phyloP scores from a whole-genome alignment of 2,797 vertebrate species.

The Myripristis murdjan region DNA sequence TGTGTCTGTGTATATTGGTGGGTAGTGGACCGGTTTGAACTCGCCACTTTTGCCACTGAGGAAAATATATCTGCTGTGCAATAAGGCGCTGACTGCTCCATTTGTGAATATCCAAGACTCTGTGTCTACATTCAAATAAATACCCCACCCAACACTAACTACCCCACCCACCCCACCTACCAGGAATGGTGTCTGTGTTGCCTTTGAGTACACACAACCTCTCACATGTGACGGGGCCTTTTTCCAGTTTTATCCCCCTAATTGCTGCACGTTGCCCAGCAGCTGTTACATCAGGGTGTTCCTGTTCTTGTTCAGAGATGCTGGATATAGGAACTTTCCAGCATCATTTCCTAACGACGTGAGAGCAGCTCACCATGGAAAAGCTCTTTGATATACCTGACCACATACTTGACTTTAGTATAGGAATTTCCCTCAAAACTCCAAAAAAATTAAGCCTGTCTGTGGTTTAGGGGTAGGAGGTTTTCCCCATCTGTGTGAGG shows the following conservation, averaged over 20 bases:
- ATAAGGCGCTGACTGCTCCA: slow-evolving; percentile 18
- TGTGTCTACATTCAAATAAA: slow-evolving; percentile 28
- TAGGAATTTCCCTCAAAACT: neutral
- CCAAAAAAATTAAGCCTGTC: neutral
- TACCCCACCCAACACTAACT: slow-evolving; percentile 53
- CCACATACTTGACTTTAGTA: neutral
- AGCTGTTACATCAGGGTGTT: slow-evolving; percentile 13
- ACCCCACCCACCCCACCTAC: slow-evolving; percentile 30
- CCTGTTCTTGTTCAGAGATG: neutral
- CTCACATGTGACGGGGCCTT: neutral
- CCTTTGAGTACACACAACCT: neutral
- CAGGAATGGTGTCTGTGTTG: neutral
- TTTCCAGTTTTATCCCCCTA: slow-evolving; percentile 21
- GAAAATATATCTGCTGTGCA: slow-evolving; percentile 49
- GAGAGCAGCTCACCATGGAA: neutral
- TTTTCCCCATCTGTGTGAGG: neutral
- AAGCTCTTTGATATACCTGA: slow-evolving; percentile 1
- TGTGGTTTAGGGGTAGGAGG: neutral
- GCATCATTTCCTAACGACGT: slow-evolving; percentile 3
- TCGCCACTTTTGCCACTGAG: slow-evolving; percentile 38
- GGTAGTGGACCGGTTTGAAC: slow-evolving; percentile 58
- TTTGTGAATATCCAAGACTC: slow-evolving; percentile 33
- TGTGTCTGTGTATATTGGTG: neutral
- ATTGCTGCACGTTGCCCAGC: slow-evolving; percentile 6
- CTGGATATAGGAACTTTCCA: slow-evolving; percentile 22